A percentile compares a stretch with the other conserved stretches of the same genome.
Conservation (phyloP, 2,113 vertebrate genomes). For the Gadus chalcogrammus region DNA sequence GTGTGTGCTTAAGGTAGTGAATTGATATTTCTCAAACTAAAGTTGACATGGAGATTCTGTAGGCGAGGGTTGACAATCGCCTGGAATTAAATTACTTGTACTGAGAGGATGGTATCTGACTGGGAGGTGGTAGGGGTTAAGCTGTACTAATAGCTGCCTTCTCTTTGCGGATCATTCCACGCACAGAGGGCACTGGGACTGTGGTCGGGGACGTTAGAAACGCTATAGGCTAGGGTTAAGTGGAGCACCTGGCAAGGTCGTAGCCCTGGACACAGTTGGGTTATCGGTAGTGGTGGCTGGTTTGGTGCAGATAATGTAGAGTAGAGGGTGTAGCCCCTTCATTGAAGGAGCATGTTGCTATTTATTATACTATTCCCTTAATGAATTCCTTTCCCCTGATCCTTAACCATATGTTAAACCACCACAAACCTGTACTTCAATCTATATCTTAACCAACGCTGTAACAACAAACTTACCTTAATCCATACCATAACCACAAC, state of each 20-base stretch:
- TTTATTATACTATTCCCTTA: no score
- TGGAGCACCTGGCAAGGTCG: not conserved
- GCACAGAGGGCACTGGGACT: slow-evolving; percentile 30
- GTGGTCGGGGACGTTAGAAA: slow-evolving; percentile 18
- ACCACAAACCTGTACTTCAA: no score
- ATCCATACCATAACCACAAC: no score
- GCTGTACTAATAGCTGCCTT: slow-evolving; percentile 24
- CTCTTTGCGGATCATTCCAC: slow-evolving; percentile 24
- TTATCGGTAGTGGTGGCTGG: not conserved
- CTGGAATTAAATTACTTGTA: not conserved
- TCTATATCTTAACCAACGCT: no score
- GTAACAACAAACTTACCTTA: no score
- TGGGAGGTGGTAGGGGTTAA: slow-evolving; percentile 34
- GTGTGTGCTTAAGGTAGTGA: no score
- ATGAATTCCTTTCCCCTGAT: no score
- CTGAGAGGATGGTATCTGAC: slow-evolving; percentile 26
- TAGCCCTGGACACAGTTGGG: slow-evolving; percentile 1
- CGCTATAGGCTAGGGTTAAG: not conserved
- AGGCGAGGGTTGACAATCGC: not conserved
- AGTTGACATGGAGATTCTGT: no score
- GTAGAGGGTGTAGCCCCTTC: not conserved
- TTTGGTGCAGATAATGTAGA: not conserved
- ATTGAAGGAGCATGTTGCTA: no score
- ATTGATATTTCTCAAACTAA: no score
- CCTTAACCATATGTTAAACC: no score